Percentiles rank a stretch among this genome's conserved stretches.
phyloP scores from a whole-genome alignment of 92 coral and sea anemone species.

The Epizoanthus illoricatus region DNA sequence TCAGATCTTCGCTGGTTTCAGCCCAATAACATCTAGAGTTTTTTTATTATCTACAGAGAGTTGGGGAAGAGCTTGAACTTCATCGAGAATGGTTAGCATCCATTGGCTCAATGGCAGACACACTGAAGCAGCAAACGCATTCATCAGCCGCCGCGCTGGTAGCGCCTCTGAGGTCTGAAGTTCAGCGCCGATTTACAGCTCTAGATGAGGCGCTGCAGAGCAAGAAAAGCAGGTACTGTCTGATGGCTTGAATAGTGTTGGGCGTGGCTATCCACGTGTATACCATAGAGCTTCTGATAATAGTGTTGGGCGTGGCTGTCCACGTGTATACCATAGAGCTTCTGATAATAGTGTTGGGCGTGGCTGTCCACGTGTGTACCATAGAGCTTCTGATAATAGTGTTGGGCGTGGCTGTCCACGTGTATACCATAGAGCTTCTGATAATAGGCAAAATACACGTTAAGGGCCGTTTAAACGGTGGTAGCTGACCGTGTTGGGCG shows the following conservation, averaged over 20 bases:
- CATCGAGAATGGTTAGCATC: slow-evolving; percentile 78
- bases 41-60: slow-evolving; percentile 45
- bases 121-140: slow-evolving; percentile 54
- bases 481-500: no score
- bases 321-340: background rate
- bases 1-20: background rate
- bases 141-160: slow-evolving; percentile 61
- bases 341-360: background rate
- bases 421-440: background rate
- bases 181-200: slow-evolving; percentile 64
- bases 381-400: background rate
- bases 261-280: background rate
- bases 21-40: background rate
- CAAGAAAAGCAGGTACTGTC: slow-evolving; percentile 53
- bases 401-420: background rate
- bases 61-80: slow-evolving; percentile 73
- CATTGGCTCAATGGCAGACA: slow-evolving; percentile 60
- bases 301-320: background rate
- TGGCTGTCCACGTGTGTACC: background rate
- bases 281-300: no score
- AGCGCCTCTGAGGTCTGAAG: slow-evolving; percentile 65
- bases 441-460: no score
- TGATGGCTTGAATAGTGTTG: background rate
- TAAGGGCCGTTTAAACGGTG: no score
- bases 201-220: slow-evolving; percentile 58